Evolutionary conservation across 2,113 vertebrate genomes (phyloP).

Genomic region (Cygnus atratus): DNA sequence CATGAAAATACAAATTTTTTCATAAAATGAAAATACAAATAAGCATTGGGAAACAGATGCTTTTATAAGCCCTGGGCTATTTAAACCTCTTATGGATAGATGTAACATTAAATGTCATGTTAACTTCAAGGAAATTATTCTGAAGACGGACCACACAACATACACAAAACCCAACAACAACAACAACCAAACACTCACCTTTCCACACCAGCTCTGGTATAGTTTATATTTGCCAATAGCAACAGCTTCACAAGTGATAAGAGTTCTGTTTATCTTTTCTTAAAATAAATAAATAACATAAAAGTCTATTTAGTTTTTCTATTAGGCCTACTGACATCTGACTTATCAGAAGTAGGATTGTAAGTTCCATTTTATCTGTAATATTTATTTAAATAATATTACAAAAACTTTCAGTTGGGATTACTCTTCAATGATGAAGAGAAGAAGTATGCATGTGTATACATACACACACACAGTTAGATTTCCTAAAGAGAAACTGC

Average conservation of each 20-base stretch:
- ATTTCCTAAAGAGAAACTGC: not conserved
- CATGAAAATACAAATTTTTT: too few species aligned
- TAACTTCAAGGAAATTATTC: not conserved
- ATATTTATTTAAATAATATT: not conserved
- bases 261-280: not conserved
- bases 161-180: too few species aligned
- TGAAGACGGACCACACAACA: not conserved
- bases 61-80: not conserved
- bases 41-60: not conserved
- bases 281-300: not conserved
- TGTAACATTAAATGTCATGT: not conserved
- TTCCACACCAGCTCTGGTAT: not conserved
- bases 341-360: not conserved
- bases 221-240: not conserved
- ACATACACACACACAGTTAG: not conserved
- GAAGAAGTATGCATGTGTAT: not conserved
- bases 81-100: not conserved
- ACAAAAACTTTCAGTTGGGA: not conserved
- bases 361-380: not conserved
- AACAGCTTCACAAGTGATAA: not conserved
- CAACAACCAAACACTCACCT: not conserved
- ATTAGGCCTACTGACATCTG: not conserved
- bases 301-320: not conserved
- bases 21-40: not conserved
- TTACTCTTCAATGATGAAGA: not conserved